Percentiles rank a stretch among this genome's conserved stretches.
phyloP scores from a whole-genome alignment of 2,797 vertebrate genomes.

The Erethizon dorsatum region DNA sequence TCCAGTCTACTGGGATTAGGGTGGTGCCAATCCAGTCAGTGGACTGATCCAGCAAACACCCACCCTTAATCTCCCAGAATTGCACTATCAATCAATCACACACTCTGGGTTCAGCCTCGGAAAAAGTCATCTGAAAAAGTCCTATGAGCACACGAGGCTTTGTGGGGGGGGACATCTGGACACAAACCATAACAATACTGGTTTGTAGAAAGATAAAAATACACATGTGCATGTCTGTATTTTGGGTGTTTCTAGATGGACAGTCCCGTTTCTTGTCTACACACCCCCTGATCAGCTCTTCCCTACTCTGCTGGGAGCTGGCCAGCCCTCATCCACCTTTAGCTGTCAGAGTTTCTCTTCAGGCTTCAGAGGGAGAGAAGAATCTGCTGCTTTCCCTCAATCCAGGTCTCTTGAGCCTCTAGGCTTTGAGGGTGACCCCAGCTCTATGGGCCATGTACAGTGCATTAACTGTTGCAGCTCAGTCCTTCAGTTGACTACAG shows the following conservation, averaged over 20 bases:
- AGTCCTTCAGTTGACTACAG: neutral
- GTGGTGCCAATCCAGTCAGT: neutral
- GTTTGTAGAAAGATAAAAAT: neutral
- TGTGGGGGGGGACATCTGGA: neutral
- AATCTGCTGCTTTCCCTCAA: neutral
- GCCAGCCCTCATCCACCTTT: neutral
- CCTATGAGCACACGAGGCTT: neutral
- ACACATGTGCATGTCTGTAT: neutral
- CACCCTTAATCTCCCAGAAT: neutral
- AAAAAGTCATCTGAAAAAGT: neutral
- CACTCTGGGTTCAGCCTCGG: neutral
- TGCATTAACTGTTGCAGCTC: neutral
- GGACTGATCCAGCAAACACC: neutral
- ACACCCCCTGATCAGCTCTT: neutral
- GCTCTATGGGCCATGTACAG: neutral
- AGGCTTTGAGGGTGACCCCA: neutral
- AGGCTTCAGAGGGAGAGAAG: neutral
- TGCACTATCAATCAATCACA: neutral
- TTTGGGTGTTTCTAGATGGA: neutral
- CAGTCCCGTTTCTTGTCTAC: neutral
- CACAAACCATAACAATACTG: neutral
- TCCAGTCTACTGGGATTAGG: neutral
- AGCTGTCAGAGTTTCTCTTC: neutral
- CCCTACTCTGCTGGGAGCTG: neutral
- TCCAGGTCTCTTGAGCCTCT: neutral